phyloP scores from a whole-genome alignment of 1,140 invertebrate genomes.

The Scylla paramamosain region DNA sequence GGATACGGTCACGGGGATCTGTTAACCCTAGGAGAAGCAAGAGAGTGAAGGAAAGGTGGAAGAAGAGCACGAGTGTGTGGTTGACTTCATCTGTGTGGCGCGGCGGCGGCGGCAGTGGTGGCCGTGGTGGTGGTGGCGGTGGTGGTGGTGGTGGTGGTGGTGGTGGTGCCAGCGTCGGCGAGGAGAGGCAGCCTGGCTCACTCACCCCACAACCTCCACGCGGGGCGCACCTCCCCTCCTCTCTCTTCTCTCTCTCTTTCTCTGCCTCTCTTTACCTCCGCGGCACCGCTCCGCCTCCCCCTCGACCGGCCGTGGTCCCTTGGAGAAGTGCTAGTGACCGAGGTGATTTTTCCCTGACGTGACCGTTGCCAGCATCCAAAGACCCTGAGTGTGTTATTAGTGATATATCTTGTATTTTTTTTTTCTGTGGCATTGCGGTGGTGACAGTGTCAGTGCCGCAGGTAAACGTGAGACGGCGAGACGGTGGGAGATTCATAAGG shows the following conservation, averaged over 20 bases:
- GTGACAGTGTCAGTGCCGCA: neutral
- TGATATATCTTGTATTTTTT: neutral
- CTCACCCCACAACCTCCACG: conserved; percentile 41
- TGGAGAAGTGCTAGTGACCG: neutral
- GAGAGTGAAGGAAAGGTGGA: neutral
- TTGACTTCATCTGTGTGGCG: conserved; percentile 36
- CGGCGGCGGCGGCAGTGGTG: neutral
- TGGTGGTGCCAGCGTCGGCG: neutral
- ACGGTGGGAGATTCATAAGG: neutral
- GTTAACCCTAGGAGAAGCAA: neutral
- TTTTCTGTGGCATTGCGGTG: neutral
- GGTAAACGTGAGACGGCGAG: neutral
- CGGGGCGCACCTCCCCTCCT: conserved; percentile 15
- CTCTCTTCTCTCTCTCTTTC: conserved; percentile 35
- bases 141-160: neutral
- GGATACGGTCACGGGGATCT: neutral
- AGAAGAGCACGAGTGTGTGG: neutral
- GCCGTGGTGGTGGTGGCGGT: no score
- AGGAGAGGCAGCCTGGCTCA: neutral
- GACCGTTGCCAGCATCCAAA: neutral
- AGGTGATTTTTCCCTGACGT: neutral
- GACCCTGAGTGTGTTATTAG: neutral
- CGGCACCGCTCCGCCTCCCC: neutral
- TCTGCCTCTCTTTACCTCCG: conserved; percentile 3
- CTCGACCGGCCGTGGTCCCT: neutral